Base-by-base conservation (phyloP, 2,797 vertebrate genomes). In the Arrhamphus sclerolepis region DNA sequence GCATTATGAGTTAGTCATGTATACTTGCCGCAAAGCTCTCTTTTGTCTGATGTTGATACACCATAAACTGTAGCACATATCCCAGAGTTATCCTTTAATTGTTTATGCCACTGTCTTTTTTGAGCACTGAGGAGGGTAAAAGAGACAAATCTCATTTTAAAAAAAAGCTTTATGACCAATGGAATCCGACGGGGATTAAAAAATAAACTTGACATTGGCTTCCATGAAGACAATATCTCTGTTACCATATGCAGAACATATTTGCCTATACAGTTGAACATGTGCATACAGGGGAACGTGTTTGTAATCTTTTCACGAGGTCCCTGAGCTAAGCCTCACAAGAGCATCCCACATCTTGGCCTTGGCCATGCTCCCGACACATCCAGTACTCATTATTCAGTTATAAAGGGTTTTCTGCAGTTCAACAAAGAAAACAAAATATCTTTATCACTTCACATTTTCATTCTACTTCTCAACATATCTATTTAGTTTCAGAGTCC, bases 51-150 rank as follows among this genome's bases (percentile, higher is more conserved):
- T 82, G 81, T 70, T 77, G 81, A 90, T 78, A 77, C 26, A 59
- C 77, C 56, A 79, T 91, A 87, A 92, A 91, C 74, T 66, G 46
- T 76, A 75, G 81, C 81, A 76, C 68, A 70, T 74, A 83, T 69
- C 56, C 57, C 49, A 73, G 74, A 79, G 61, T 58, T 75, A 73
- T 79, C 79, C 60, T 75, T 75, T 81, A 71, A 51, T 84, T 69
- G 62, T 82, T 84, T 80, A 77, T 84, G 66, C 74, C 75, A 44
- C 24, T 65, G 56, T 66, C 34, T 67, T 67, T 63, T 72, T 72
- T 75, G 61, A 71, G 53, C n/a, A 53, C 20, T 21, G 59, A 79
- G 48, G 72, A 38, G 53, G 41, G 21, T 64, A 65, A 67, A 76
- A 65, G 59, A 75, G 53, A 68, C 51, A n/a, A 43, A 46, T 75